Conservation (phyloP, 2,113 vertebrate genomes). For the Phylloscopus whistleri region DNA sequence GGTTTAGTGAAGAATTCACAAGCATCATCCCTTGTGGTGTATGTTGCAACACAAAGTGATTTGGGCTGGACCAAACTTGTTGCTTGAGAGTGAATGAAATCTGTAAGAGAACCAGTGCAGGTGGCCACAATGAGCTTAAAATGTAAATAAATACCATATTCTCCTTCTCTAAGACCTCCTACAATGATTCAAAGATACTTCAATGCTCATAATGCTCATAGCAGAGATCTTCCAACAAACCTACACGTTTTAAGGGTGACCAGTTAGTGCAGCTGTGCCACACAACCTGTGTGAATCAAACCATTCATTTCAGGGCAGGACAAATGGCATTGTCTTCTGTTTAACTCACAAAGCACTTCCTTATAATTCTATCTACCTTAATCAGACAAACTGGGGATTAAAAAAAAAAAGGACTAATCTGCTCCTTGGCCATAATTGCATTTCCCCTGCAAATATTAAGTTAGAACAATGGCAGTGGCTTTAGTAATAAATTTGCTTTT, state of each 20-base stretch:
- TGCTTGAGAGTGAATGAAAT: not conserved
- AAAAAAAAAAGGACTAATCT: not conserved
- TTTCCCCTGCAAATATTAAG: slow-evolving; percentile 16
- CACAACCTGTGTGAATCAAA: not conserved
- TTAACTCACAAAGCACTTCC: not conserved
- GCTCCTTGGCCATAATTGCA: not conserved
- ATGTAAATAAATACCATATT: not conserved
- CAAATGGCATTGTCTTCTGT: not conserved
- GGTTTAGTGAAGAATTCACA: not conserved
- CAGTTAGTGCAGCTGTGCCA: not conserved
- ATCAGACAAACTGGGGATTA: not conserved
- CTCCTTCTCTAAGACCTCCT: not conserved
- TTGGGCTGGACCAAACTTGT: not conserved
- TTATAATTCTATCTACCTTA: not conserved
- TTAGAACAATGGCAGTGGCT: not conserved
- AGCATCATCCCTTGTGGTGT: not conserved
- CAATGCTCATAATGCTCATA: not conserved
- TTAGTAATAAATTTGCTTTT: not conserved
- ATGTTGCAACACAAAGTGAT: not conserved
- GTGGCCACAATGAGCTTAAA: not conserved
- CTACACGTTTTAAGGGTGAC: not conserved
- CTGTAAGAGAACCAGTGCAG: accelerated
- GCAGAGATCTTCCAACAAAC: not conserved
- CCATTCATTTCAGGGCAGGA: not conserved
- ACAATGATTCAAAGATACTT: not conserved